Evolutionary conservation across 2,113 vertebrate genomes (phyloP), one percentile per base, ranked within the genome.

Genomic region (Circaetus cinerascens): DNA sequence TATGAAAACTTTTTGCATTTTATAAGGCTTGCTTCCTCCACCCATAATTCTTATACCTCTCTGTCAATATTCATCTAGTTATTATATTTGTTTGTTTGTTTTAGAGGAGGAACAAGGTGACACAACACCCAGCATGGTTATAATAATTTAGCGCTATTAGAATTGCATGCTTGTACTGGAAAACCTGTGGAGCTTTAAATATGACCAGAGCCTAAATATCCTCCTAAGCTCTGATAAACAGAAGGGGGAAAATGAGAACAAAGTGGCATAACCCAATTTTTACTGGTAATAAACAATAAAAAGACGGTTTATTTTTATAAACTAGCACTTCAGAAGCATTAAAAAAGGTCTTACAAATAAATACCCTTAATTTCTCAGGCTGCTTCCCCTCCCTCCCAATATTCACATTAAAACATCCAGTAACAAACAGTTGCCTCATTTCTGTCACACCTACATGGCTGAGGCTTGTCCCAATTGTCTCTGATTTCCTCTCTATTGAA

Each of bases 181-280:
- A n/a, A n/a, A n/a, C n/a, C 27, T 40, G 10, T 30, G 36, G 15
- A 69, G 71, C 15, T 83, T 73, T 32, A 86, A 94, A 62, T 41
- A 72, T 14, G 41, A 76, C 13, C 25, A 59, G 34, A 56, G 32
- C 30, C 38, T 83, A 40, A 90, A 59, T n/a, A 90, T 17, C 29
- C 57, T 87, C 74, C 74, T 38, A 67, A 67, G 22, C 7, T 88
- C 38, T 53, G 51, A 53, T 29, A 53, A 53, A 27, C 26, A 29
- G 51, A 53, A 53, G 15, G 15, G 26, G 51, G 51, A 53, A 29
- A 53, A 53, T 53, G 51, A 53, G 51, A 53, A 53, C 51, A 53
- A 53, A 88, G 46, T 36, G 43, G 43, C 78, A 90, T 43, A 67
- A 87, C n/a, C 8, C 36, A 76, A 71, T 60, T 86, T 94, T 81